Base-by-base conservation (phyloP, 2,888 invertebrate species). In the Netelia melanura region DNA sequence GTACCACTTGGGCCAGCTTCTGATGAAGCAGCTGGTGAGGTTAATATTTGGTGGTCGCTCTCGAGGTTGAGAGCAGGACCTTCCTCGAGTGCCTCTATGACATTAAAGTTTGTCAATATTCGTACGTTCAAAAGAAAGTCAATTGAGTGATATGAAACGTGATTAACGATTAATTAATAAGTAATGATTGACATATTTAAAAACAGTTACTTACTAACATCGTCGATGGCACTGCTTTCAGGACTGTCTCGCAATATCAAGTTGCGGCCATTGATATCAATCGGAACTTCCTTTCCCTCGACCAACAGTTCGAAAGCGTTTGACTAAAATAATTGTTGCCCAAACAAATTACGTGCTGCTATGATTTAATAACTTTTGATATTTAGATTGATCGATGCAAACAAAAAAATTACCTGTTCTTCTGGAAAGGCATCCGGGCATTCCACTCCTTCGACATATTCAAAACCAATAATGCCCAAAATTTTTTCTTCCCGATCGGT, bases 321-420 rank as follows among this genome's bases (percentile, higher is more conserved):
- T 52, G 21, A 52, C 70, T 70, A 23, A 11, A 70, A 70, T 1
- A 0, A 70, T 62, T 64, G 11, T 30, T 30, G 17, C 5, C 3
- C 30, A 52, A 70, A 30, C 11, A 56, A 10, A 52, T 43, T 17
- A 43, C 3, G 25, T 70, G 9, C 52, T 70, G 9, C 52, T n/a
- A 52, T 23, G 14, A 25, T 17, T 30, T 30, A 5, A 70, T 21
- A 48, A 23, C 14, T n/a, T 11, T 14, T 43, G 21, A 74, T 23
- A 23, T 64, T 64, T 64, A 3, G 38, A 9, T 23, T 52, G 14
- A 52, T 52, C 14, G 3, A 23, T 64, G 64, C 64, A 17, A 17
- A 17, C 17, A 64, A 52, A 64, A 64, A 30, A 64, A 54, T 62
- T 65, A 75, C 65, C 44, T 17, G 9, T 75, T 75, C 64, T 65